Evolutionary conservation across 2,888 invertebrate species (phyloP), one percentile per base, ranked within the genome.

Genomic region (Subacronicta megacephala): DNA sequence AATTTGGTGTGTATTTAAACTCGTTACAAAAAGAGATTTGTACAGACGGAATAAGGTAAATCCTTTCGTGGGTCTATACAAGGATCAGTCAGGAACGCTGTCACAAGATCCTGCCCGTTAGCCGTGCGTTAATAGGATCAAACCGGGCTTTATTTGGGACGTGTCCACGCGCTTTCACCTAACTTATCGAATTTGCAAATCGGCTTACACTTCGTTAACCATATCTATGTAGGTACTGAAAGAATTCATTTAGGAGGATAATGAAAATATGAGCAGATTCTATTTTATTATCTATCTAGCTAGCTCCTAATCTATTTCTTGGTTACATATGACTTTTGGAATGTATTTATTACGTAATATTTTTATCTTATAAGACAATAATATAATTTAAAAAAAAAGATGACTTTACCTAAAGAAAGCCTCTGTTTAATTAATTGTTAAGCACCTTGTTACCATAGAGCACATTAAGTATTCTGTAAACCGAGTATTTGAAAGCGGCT

Each of bases 151-250:
- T 92, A 90, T 91, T 88, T 83, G 90, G 90, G 88, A 89, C 84
- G 82, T 88, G 90, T 91, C 92, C 92, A 87, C 90, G 89, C 90
- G 90, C 92, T 92, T 92, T 91, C 87, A 88, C 88, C 88, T 90
- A 92, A 92, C 91, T 93, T 93, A 90, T 90, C 90, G 92, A 92
- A 92, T 93, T 93, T 90, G 90, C 92, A 90, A 92, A 92, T 89
- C 90, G 90, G 93, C 90, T 93, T 93, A 92, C 90, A 90, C 88
- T 87, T 92, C 92, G 90, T 93, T 92, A 92, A 82, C 84, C 82
- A 85, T 88, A 84, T 65, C 61, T 66, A 62, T 51, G 55, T 63
- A 62, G 47, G 55, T 63, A 53, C 41, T 52, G 36, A 56, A 37
- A n/a, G 29, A 52, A 44, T 66, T 41, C 31, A 51, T 73, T 65